Conservation (phyloP, 35 echinoderm and acorn worm species). For the Nesometra sesokonis region DNA sequence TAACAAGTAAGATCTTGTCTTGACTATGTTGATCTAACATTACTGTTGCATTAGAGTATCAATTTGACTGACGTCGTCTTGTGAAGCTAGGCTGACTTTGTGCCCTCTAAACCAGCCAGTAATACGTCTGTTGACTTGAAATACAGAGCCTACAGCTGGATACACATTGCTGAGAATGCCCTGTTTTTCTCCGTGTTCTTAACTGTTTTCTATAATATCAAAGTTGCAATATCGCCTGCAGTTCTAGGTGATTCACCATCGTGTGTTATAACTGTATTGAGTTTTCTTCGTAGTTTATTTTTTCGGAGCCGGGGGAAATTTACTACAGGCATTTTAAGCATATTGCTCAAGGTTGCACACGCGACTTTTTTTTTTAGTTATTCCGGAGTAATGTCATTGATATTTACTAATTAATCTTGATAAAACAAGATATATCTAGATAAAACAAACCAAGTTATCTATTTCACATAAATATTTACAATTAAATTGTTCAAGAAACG, state of each 20-base stretch:
- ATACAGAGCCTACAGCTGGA: not conserved
- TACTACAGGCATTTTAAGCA: not conserved
- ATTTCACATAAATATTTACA: not conserved
- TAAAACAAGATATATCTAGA: not conserved
- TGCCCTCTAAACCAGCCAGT: not conserved
- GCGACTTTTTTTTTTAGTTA: not conserved
- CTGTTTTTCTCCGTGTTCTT: not conserved
- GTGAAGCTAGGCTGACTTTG: not conserved
- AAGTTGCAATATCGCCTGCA: not conserved
- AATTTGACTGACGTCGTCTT: not conserved
- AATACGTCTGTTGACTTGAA: not conserved
- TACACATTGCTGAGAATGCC: not conserved
- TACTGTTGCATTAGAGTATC: not conserved
- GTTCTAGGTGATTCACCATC: not conserved
- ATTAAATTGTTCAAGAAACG: not conserved
- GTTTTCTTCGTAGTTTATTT: not conserved
- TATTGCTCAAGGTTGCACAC: not conserved
- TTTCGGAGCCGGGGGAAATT: not conserved
- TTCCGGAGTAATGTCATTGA: not conserved
- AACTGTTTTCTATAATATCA: constrained; percentile 1
- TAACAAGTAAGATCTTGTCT: not conserved
- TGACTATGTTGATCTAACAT: not conserved
- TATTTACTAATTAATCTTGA: not conserved
- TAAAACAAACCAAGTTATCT: not conserved
- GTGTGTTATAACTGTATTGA: not conserved